Conservation (phyloP, 1,140 invertebrate genomes). For the Conus ventricosus region DNA sequence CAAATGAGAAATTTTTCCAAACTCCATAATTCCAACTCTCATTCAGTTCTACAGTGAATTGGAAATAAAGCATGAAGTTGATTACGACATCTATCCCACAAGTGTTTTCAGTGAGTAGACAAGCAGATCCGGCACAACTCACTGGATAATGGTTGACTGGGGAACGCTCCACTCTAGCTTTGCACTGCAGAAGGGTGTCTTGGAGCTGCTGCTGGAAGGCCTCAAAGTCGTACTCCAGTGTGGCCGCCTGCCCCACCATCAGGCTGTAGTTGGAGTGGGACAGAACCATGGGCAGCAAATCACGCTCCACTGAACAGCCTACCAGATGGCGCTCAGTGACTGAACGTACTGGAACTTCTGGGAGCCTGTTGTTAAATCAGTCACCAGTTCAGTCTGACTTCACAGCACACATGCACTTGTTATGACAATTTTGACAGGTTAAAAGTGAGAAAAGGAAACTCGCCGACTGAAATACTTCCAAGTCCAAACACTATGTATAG, state of each 20-base stretch:
- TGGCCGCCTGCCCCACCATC: conserved; percentile 51
- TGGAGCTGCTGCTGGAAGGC: conserved; percentile 53
- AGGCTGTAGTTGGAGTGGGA: conserved; percentile 64
- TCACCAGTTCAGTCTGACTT: too few relatives aligned
- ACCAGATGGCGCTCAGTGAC: conserved; percentile 57
- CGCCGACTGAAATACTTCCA: neutral
- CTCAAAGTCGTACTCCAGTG: conserved; percentile 58
- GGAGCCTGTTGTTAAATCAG: conserved; percentile 11
- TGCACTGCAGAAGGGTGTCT: conserved; percentile 53
- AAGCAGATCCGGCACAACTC: conserved; percentile 4
- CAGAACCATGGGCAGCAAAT: conserved; percentile 61
- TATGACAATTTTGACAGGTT: neutral
- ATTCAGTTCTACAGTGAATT: too few relatives aligned
- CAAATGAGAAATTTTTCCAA: too few relatives aligned
- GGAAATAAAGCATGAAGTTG: too few relatives aligned
- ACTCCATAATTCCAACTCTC: too few relatives aligned
- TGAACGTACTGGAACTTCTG: conserved; percentile 41
- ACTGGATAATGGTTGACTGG: conserved; percentile 8
- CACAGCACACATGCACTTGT: too few relatives aligned
- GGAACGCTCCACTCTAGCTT: conserved; percentile 42
- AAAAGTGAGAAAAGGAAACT: neutral
- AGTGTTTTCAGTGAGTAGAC: too few relatives aligned
- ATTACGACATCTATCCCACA: too few relatives aligned
- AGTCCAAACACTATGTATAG: neutral
- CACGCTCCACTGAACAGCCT: conserved; percentile 58